Evolutionary conservation across 2,888 invertebrate species (phyloP), one percentile per base, ranked within the genome.

Genomic region (Heterodera filipjevi): DNA sequence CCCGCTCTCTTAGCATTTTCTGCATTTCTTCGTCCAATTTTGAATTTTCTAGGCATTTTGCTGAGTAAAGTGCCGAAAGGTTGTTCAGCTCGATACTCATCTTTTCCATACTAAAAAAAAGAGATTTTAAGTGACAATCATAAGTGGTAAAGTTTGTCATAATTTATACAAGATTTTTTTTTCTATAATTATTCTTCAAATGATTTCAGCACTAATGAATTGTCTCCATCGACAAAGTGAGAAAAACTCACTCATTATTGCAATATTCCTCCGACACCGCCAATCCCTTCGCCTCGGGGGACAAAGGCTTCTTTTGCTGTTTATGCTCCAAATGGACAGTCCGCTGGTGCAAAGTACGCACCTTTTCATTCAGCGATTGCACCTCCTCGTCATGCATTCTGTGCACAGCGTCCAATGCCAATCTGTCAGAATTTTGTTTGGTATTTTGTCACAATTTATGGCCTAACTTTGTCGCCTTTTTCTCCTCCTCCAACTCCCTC

Each of bases 41-140:
- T 44, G 86, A 83, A 80, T 89, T 89, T 79, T 89, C 89, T n/a
- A 86, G 78, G 78, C 89, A 89, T 81, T 89, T 89, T 27, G 86
- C 83, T 19, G 87, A 86, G 81, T 88, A 89, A 66, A 88, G 83
- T 22, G 86, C 84, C 35, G 86, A 87, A 27, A 89, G 80, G 49
- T 84, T 83, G 33, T 83, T 82, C 8, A 89, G 78, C 59, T 89
- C 89, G 66, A 85, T 84, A 12, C 85, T 78, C 81, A 87, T 83
- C 70, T 86, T 84, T 46, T 87, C 87, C 73, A n/a, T n/a, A 32
- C 59, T 59, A 59, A 59, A 59, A 27, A n/a, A 3, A 19, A 19
- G 49, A n/a, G n/a, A 49, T 49, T 49, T 16, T 3, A 49, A 3
- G 16, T 44, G 5, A 44, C 5, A 44, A 44, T 12, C 5, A 44